Evolutionary conservation across 2,113 vertebrate species (phyloP).

Genomic region (Galeopterus variegatus): DNA sequence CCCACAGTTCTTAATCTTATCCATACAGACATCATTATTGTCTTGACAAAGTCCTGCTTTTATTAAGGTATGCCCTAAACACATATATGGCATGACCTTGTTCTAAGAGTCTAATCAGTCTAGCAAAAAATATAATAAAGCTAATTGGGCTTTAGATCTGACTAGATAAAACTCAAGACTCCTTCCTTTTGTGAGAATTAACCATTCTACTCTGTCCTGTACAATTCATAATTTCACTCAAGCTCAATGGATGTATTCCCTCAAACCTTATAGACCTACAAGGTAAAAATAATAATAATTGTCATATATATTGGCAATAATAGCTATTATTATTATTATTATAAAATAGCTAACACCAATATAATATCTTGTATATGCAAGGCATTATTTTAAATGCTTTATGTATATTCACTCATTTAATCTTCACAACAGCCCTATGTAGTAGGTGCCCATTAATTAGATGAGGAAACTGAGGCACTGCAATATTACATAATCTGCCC

Average conservation of each 20-base stretch:
- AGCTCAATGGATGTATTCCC: background rate
- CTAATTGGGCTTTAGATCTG: background rate
- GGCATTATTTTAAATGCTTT: no score
- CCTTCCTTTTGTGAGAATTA: background rate
- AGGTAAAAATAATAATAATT: background rate
- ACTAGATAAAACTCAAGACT: background rate
- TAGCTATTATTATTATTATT: background rate
- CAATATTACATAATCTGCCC: background rate
- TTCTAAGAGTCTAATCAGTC: background rate
- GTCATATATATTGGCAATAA: background rate
- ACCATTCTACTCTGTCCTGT: background rate
- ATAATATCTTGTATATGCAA: background rate
- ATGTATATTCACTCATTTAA: no score
- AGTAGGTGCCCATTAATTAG: no score
- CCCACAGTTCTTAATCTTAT: background rate
- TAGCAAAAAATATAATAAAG: background rate
- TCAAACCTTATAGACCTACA: background rate
- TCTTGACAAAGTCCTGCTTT: background rate
- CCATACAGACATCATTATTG: background rate
- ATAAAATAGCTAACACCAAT: background rate
- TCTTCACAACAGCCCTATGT: no score
- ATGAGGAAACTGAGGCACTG: no score
- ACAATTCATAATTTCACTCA: background rate
- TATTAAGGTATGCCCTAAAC: background rate
- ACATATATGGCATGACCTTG: background rate